phyloP scores from a whole-genome alignment of 2,888 invertebrate genomes.

The Ornithoptera priamus region DNA sequence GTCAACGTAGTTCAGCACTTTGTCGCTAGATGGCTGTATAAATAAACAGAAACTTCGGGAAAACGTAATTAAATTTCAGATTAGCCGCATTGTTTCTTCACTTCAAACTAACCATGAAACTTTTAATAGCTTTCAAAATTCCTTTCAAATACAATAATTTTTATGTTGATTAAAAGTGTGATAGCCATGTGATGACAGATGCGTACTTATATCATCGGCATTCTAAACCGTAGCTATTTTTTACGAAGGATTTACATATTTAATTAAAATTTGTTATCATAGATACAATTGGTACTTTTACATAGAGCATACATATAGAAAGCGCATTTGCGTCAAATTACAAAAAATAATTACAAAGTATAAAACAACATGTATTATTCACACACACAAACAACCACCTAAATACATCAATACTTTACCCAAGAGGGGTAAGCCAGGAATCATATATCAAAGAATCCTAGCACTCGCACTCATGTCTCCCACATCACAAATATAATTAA shows the following conservation, averaged over 20 bases:
- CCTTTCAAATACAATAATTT: conserved; percentile 48
- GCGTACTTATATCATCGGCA: neutral
- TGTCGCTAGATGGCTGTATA: conserved; percentile 53
- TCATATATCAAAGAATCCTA: too few species aligned
- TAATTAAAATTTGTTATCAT: neutral
- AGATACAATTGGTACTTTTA: neutral
- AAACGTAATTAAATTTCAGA: conserved; percentile 44
- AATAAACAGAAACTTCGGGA: conserved; percentile 30
- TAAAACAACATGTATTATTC: too few species aligned
- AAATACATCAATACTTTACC: too few species aligned
- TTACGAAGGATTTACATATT: neutral
- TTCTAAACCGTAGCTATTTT: neutral
- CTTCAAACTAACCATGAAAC: conserved; percentile 57
- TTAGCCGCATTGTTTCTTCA: conserved; percentile 39
- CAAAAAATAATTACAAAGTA: too few species aligned
- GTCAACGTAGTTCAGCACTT: conserved; percentile 39
- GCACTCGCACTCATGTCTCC: too few species aligned
- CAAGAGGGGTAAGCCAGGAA: too few species aligned
- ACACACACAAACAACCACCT: too few species aligned
- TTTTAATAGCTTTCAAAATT: conserved; percentile 55
- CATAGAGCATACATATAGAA: too few species aligned
- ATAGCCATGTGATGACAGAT: conserved; percentile 24
- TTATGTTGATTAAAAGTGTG: conserved; percentile 56
- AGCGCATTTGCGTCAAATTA: too few species aligned
- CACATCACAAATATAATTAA: too few species aligned